Evolutionary conservation across 1,140 invertebrate species (phyloP).

Genomic region (Teleopsis dalmanni): DNA sequence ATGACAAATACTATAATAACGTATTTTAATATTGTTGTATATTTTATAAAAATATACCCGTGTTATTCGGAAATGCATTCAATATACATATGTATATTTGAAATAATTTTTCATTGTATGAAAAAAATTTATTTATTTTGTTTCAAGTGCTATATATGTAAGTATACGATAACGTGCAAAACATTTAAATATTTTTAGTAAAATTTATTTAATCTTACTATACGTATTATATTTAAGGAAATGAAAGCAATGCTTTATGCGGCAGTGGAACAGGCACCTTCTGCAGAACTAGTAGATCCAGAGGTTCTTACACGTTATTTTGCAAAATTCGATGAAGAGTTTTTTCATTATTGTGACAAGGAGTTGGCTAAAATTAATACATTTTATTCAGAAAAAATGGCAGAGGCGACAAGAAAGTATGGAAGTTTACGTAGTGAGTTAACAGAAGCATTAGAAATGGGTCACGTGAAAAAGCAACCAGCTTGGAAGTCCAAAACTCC

Average conservation of each 20-base stretch:
- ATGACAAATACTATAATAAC: too few relatives aligned
- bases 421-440: slow-evolving; percentile 67
- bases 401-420: slow-evolving; percentile 77
- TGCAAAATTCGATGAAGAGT: slow-evolving; percentile 76
- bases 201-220: too few relatives aligned
- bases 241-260: slow-evolving; percentile 69
- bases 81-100: too few relatives aligned
- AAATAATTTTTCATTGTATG: too few relatives aligned
- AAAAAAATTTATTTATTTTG: too few relatives aligned
- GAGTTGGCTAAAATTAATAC: slow-evolving; percentile 82
- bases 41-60: too few relatives aligned
- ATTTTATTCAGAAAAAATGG: slow-evolving; percentile 82
- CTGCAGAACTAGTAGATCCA: slow-evolving; percentile 58
- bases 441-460: slow-evolving; percentile 47
- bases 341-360: slow-evolving; percentile 78
- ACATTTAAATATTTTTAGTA: too few relatives aligned
- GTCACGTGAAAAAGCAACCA: slow-evolving; percentile 38
- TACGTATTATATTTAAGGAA: too few relatives aligned
- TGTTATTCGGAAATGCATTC: too few relatives aligned
- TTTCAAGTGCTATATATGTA: too few relatives aligned
- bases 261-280: slow-evolving; percentile 64
- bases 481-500: slow-evolving; percentile 50
- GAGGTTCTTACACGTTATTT: slow-evolving; percentile 64
- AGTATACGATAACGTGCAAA: too few relatives aligned
- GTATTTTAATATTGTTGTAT: too few relatives aligned